Conservation (phyloP, 1,140 invertebrate species). For the Heliconius congener region DNA sequence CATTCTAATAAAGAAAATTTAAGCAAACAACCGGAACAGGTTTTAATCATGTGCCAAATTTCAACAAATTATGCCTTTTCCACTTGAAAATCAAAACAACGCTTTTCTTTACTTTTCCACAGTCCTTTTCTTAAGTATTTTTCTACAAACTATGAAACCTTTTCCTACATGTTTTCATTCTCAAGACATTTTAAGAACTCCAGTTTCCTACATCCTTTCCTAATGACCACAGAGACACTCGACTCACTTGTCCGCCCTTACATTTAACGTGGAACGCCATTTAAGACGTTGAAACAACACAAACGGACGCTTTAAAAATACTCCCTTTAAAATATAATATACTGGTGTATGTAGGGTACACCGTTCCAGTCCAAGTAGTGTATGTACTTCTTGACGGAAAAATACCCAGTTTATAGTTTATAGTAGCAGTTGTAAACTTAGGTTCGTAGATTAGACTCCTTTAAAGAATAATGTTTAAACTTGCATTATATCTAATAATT, state of each 20-base stretch:
- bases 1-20: too few species aligned
- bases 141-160: neutral
- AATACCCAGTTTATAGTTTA: neutral
- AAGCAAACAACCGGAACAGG: too few species aligned
- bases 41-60: too few species aligned
- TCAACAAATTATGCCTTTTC: neutral
- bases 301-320: constrained; percentile 11
- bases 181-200: neutral
- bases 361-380: neutral
- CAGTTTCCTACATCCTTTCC: constrained; percentile 21
- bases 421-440: neutral
- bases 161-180: constrained; percentile 2
- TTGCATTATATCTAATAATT: too few species aligned
- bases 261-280: constrained; percentile 34
- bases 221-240: constrained; percentile 45
- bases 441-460: too few species aligned
- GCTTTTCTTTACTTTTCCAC: neutral
- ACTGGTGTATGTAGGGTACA: neutral
- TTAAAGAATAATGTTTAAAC: too few species aligned
- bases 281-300: constrained; percentile 31
- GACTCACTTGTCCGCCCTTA: constrained; percentile 34
- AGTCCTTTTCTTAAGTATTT: neutral
- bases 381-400: neutral
- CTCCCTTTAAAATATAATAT: neutral
- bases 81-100: neutral